phyloP scores from a whole-genome alignment of 2,888 invertebrate genomes.

The Junonia oenone region DNA sequence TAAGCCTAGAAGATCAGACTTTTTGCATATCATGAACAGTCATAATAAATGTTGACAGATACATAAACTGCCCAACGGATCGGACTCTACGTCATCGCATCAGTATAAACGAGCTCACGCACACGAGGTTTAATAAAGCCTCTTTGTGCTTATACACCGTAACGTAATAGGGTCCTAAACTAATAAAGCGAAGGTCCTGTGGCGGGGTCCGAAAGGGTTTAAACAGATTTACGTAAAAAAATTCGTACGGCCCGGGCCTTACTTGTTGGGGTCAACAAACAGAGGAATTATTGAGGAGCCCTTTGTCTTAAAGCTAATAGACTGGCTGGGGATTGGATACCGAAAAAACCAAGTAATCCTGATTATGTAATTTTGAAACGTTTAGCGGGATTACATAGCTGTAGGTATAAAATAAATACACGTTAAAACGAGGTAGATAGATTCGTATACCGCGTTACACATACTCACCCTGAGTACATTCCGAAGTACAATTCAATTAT shows the following conservation, averaged over 20 bases:
- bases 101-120: constrained; percentile 28
- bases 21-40: neutral
- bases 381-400: neutral
- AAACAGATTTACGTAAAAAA: constrained; percentile 64
- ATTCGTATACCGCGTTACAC: too few species aligned
- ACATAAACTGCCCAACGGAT: constrained; percentile 6
- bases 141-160: constrained; percentile 58
- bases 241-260: constrained; percentile 33
- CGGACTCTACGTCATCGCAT: constrained; percentile 3
- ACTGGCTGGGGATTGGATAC: neutral
- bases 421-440: too few species aligned
- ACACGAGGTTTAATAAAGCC: constrained; percentile 56
- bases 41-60: neutral
- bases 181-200: constrained; percentile 60
- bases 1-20: neutral
- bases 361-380: neutral
- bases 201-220: constrained; percentile 42
- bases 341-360: neutral
- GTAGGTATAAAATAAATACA: too few species aligned
- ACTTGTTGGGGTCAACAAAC: constrained; percentile 24
- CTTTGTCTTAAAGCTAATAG: constrained; percentile 22
- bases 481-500: too few species aligned
- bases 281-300: constrained; percentile 19
- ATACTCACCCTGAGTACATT: too few species aligned
- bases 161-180: constrained; percentile 70